phyloP scores from a whole-genome alignment of 2,797 vertebrate species.

The Sebastes iracundus region DNA sequence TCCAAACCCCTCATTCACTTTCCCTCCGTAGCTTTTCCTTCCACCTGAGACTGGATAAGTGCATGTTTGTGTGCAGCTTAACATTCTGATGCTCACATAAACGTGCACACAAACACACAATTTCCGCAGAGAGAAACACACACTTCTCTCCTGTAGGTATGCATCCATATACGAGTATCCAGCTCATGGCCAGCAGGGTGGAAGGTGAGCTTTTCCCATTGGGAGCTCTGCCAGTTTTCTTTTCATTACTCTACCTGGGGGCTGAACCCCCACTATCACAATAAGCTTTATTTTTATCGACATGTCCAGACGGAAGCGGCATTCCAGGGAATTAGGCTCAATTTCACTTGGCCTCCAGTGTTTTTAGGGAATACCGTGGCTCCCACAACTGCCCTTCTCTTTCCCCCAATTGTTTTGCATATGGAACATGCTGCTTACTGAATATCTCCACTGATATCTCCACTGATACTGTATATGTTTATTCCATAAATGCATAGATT shows the following conservation, averaged over 20 bases:
- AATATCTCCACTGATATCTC: slow-evolving; percentile 26
- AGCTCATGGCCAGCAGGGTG: slow-evolving; percentile 37
- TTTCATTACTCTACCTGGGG: slow-evolving; percentile 79
- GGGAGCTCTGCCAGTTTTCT: slow-evolving; percentile 76
- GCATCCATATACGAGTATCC: slow-evolving; percentile 25
- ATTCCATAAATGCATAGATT: slow-evolving; percentile 24
- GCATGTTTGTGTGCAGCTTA: slow-evolving; percentile 44
- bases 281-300: slow-evolving; percentile 83
- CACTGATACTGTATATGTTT: slow-evolving; percentile 40
- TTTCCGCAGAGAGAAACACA: background rate
- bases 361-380: slow-evolving; percentile 71
- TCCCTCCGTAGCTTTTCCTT: slow-evolving; percentile 37
- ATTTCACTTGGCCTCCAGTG: slow-evolving; percentile 82
- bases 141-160: slow-evolving; percentile 32
- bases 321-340: slow-evolving; percentile 86
- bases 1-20: slow-evolving; percentile 67
- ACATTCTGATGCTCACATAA: slow-evolving; percentile 20
- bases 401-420: background rate
- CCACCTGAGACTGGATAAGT: slow-evolving; percentile 42
- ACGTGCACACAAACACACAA: slow-evolving; percentile 6
- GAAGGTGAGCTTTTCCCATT: slow-evolving; percentile 66
- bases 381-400: slow-evolving; percentile 43
- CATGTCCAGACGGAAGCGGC: slow-evolving; percentile 79
- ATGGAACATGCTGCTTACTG: slow-evolving; percentile 23
- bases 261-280: slow-evolving; percentile 77